Percentiles rank a stretch among this genome's conserved stretches.
These are phyloP conservation scores for Bicyclus anynana DNA, from an alignment of 1,140 invertebrate genomes.

Conservation along the genomic window DNA sequence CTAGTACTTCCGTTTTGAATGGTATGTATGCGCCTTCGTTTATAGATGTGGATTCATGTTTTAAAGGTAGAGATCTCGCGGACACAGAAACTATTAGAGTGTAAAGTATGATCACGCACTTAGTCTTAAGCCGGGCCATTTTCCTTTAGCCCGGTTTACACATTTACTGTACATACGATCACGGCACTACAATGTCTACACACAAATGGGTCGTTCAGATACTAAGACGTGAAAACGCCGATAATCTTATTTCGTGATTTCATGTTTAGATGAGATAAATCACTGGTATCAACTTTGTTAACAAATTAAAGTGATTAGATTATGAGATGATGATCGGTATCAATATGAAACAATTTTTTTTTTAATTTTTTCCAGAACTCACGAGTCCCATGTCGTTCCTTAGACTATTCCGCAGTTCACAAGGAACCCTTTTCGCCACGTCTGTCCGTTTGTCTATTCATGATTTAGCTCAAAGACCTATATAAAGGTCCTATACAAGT, in stretches of 20 bases:
- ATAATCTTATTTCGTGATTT: conserved; percentile 37
- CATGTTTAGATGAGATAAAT: conserved; percentile 35
- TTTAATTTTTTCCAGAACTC: too few relatives aligned
- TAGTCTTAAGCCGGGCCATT: conserved; percentile 51
- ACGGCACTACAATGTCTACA: conserved; percentile 24
- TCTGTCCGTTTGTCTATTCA: too few relatives aligned
- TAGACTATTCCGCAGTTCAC: too few relatives aligned
- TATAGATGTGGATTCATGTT: conserved; percentile 10
- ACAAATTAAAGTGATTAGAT: too few relatives aligned
- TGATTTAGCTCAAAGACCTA: too few relatives aligned
- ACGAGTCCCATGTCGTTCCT: too few relatives aligned
- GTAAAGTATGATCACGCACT: conserved; percentile 40
- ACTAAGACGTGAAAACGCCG: conserved; percentile 18
- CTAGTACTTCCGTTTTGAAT: not conserved
- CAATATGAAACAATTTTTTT: too few relatives aligned
- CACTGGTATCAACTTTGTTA: not conserved
- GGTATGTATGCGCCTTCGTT: conserved; percentile 11
- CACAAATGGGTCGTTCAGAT: conserved; percentile 36
- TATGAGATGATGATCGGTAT: too few relatives aligned
- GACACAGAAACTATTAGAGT: conserved; percentile 2
- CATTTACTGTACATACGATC: conserved; percentile 36
- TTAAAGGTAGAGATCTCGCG: conserved; percentile 15
- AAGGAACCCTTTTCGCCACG: too few relatives aligned
- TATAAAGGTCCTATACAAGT: too few relatives aligned
- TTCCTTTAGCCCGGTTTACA: conserved; percentile 34